Percentiles rank a stretch among this genome's conserved stretches.
Evolutionary conservation across 2,888 invertebrate genomes (phyloP).

Genomic region (Elysia crispata): DNA sequence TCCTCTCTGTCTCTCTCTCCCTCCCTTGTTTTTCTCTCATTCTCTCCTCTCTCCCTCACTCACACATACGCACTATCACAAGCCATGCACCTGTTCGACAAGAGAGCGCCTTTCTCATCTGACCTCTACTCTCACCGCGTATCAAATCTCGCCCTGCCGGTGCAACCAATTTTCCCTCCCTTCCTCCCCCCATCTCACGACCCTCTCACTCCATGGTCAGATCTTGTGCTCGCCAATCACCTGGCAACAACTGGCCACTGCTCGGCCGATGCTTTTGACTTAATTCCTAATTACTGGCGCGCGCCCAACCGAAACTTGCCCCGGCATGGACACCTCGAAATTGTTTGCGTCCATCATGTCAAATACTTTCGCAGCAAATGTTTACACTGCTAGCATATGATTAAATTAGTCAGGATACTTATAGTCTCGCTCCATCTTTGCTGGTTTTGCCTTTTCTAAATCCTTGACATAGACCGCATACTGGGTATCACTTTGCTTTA

Average conservation of each 20-base stretch:
- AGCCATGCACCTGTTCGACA: not conserved
- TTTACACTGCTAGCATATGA: no score
- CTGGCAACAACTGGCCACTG: conserved; percentile 7
- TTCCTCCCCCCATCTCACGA: not conserved
- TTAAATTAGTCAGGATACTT: no score
- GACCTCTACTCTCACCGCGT: not conserved
- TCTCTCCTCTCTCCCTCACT: not conserved
- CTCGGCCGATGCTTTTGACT: conserved; percentile 13
- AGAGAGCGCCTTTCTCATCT: not conserved
- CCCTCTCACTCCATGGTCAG: not conserved
- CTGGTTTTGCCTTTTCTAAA: no score
- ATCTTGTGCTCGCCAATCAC: conserved; percentile 6
- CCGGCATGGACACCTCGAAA: no score
- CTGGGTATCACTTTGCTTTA: no score
- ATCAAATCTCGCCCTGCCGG: not conserved
- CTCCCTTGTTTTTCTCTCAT: no score
- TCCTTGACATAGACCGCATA: no score
- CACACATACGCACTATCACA: not conserved
- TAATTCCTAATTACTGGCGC: conserved; percentile 26
- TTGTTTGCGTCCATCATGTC: no score
- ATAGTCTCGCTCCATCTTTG: no score
- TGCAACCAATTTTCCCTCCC: not conserved
- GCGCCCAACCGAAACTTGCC: not conserved
- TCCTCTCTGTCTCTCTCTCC: no score
- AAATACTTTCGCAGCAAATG: no score